These are phyloP conservation scores for Temnothorax nylanderi DNA, from an alignment of 1,140 invertebrate genomes.

Conservation along the genomic window DNA sequence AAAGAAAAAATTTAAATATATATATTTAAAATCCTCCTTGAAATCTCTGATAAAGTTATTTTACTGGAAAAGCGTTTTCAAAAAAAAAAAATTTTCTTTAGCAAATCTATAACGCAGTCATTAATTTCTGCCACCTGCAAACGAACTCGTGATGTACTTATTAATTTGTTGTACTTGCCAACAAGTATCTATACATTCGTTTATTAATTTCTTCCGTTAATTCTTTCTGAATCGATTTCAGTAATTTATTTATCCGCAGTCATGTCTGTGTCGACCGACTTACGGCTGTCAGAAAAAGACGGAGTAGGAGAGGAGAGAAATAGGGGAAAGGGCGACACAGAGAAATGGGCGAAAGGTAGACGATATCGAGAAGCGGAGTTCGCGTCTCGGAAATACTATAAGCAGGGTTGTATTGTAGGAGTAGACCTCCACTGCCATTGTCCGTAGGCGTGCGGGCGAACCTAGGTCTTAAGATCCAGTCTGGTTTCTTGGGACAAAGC, in stretches of 20 bases:
- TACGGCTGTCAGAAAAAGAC: not conserved
- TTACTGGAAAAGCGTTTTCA: too few relatives aligned
- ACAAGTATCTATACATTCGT: too few relatives aligned
- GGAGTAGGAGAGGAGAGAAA: not conserved
- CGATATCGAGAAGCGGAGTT: slow-evolving; percentile 46
- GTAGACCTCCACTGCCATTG: slow-evolving; percentile 67
- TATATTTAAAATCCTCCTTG: not conserved
- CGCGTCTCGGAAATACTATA: slow-evolving; percentile 61
- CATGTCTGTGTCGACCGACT: not conserved
- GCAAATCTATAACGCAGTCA: too few relatives aligned
- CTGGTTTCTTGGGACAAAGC: slow-evolving; percentile 71
- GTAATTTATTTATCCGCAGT: not conserved
- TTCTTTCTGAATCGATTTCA: not conserved
- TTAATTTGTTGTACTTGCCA: too few relatives aligned
- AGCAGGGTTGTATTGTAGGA: slow-evolving; percentile 69
- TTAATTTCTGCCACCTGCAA: too few relatives aligned
- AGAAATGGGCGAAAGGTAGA: not conserved
- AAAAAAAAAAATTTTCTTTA: too few relatives aligned
- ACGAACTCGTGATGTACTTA: too few relatives aligned
- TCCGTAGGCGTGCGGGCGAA: slow-evolving; percentile 68
- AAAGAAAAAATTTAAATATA: not conserved
- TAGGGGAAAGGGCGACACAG: not conserved
- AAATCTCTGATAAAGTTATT: not conserved
- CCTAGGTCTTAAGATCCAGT: slow-evolving; percentile 39
- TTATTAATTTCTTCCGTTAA: not conserved